phyloP scores from a whole-genome alignment of 2,797 vertebrate genomes.

The Australoheros facetus region DNA sequence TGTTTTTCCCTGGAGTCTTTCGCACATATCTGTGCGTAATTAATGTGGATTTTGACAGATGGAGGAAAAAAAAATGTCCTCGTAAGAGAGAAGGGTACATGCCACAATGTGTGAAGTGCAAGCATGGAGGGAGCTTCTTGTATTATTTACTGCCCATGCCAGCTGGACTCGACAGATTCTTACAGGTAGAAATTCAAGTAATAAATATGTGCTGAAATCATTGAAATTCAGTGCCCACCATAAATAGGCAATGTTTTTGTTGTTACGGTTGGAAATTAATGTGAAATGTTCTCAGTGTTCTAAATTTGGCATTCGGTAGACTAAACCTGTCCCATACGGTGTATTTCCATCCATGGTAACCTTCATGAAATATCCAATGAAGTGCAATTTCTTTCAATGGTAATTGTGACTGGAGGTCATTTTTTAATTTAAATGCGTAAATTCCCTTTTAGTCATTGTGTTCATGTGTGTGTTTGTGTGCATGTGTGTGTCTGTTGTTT shows the following conservation, averaged over 20 bases:
- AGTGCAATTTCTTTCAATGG: slow-evolving; percentile 64
- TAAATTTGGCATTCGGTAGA: slow-evolving; percentile 57
- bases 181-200: slow-evolving; percentile 74
- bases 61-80: slow-evolving; percentile 80
- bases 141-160: slow-evolving; percentile 73
- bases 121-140: slow-evolving; percentile 77
- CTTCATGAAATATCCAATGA: slow-evolving; percentile 69
- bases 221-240: slow-evolving; percentile 52
- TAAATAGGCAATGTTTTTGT: slow-evolving; percentile 54
- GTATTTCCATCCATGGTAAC: slow-evolving; percentile 62
- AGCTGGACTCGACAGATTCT: slow-evolving; percentile 79
- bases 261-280: slow-evolving; percentile 48
- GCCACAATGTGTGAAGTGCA: slow-evolving; percentile 85
- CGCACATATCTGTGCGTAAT: slow-evolving; percentile 84
- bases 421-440: slow-evolving; percentile 66
- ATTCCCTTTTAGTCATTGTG: slow-evolving; percentile 40
- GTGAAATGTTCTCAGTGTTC: slow-evolving; percentile 55
- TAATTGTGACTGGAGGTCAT: slow-evolving; percentile 77
- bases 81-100: slow-evolving; percentile 83
- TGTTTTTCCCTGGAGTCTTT: slow-evolving; percentile 81
- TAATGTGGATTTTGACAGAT: slow-evolving; percentile 88
- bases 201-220: slow-evolving; percentile 58
- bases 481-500: slow-evolving; percentile 44
- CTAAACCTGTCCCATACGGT: slow-evolving; percentile 46
- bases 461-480: slow-evolving; percentile 8